phyloP scores from a whole-genome alignment of 1,140 invertebrate species.

The Paraescarpia echinospica region DNA sequence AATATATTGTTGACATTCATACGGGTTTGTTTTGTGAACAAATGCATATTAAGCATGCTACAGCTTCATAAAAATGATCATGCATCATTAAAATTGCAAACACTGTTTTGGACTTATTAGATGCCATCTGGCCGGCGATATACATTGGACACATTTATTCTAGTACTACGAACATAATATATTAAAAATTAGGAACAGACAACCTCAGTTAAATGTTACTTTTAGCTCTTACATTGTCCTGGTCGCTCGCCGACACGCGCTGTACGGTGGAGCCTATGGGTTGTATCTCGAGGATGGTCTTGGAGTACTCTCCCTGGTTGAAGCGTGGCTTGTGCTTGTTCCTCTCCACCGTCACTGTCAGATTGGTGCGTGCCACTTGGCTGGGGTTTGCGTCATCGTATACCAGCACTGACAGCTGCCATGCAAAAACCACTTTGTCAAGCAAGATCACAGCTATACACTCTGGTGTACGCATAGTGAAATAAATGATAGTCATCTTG shows the following conservation, averaged over 20 bases:
- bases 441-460: neutral
- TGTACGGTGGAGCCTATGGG: slow-evolving; percentile 16
- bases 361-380: neutral
- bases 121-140: too few relatives aligned
- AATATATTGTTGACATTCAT: too few relatives aligned
- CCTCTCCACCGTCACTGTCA: slow-evolving; percentile 24
- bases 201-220: too few relatives aligned
- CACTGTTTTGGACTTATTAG: too few relatives aligned
- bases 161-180: neutral
- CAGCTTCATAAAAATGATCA: too few relatives aligned
- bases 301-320: slow-evolving; percentile 19
- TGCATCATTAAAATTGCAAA: too few relatives aligned
- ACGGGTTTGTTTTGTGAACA: too few relatives aligned
- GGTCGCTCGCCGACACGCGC: neutral
- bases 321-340: slow-evolving; percentile 24
- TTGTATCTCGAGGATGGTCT: slow-evolving; percentile 22
- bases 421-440: neutral
- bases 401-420: slow-evolving; percentile 20
- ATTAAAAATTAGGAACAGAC: too few relatives aligned
- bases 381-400: slow-evolving; percentile 21
- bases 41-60: too few relatives aligned
- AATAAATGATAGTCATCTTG: neutral
- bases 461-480: neutral
- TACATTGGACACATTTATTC: too few relatives aligned
- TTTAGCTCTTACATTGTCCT: neutral